Base-by-base conservation (phyloP, 2,888 invertebrate genomes). In the Gari tellinella region DNA sequence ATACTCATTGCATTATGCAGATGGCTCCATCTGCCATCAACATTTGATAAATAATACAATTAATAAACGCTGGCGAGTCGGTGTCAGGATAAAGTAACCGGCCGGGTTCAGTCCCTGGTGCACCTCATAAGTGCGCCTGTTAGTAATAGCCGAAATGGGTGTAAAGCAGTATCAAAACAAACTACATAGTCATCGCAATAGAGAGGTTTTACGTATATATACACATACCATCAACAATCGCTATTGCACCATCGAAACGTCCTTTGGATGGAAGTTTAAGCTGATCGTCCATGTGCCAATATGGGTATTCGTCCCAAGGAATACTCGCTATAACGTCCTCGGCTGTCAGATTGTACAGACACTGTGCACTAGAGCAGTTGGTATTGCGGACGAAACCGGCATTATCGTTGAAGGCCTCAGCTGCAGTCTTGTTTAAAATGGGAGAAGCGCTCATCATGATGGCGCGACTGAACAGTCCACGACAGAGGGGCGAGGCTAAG, bases 391-490 rank as follows among this genome's bases (percentile, higher is more conserved):
- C 52, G 65, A 86, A 86, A 2, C 72, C 57, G 7, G 41, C 26
- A 65, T 88, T 88, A 52, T 88, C 86, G 23, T 63, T 70, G 40
- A 70, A 77, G 0, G 88, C 86, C 8, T 84, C 81, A 7, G 72
- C 57, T 7, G 81, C 64, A 0, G 86, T 83, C 57, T 84, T 87
- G 67, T 88, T 86, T 23, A 88, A 67, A n/a, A 84, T 63, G 4
- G 86, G 78, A 0, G 88, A 84, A 0, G 82, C 83, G 57, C 88
- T 91, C 31, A 90, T 86, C n/a, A 94, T 79, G 84, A 94, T 94
- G 0, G 89, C 89, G 93, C 78, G 93, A 38, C 85, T 84, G 87
- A 96, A 97, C 2, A 96, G 93, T 57, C 94, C 94, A 57, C 94
- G 94, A 1, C 94, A 85, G 41, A 81, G 68, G 81, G 90, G 92